Conservation (phyloP, 2,888 invertebrate species). For the Pteria penguin region DNA sequence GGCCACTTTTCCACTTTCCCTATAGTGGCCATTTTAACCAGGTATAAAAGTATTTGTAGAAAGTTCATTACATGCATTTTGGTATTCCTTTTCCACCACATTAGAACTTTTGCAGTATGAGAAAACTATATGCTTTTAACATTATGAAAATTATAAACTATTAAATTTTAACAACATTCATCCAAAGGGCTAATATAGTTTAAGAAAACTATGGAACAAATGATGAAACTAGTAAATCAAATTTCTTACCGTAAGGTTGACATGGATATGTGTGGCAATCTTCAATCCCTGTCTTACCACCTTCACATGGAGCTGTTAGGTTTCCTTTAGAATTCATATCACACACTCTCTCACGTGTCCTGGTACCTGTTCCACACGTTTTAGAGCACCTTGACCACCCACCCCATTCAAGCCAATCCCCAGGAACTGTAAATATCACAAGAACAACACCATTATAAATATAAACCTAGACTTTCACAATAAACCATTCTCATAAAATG, state of each 20-base stretch:
- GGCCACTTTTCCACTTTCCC: too few species aligned
- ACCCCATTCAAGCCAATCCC: conserved; percentile 71
- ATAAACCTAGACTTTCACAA: background rate
- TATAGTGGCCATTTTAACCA: too few species aligned
- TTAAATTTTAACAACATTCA: too few species aligned
- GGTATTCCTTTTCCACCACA: too few species aligned
- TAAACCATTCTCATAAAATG: background rate
- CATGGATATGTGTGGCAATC: conserved; percentile 69
- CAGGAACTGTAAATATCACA: conserved; percentile 62
- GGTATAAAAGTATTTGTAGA: too few species aligned
- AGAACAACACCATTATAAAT: background rate
- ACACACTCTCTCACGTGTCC: conserved; percentile 65
- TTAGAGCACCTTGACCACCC: conserved; percentile 66
- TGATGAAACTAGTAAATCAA: too few species aligned
- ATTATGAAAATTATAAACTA: too few species aligned
- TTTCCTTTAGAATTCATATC: conserved; percentile 68
- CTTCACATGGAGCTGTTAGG: conserved; percentile 70
- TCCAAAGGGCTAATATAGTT: too few species aligned
- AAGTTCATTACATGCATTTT: too few species aligned
- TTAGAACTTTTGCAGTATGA: too few species aligned
- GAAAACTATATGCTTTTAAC: too few species aligned
- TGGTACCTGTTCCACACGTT: conserved; percentile 69
- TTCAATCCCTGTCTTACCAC: conserved; percentile 48
- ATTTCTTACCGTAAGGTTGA: conserved; percentile 60
- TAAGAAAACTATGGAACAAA: too few species aligned